Conservation (phyloP, 2,797 vertebrate species). For the Bradypus variegatus region DNA sequence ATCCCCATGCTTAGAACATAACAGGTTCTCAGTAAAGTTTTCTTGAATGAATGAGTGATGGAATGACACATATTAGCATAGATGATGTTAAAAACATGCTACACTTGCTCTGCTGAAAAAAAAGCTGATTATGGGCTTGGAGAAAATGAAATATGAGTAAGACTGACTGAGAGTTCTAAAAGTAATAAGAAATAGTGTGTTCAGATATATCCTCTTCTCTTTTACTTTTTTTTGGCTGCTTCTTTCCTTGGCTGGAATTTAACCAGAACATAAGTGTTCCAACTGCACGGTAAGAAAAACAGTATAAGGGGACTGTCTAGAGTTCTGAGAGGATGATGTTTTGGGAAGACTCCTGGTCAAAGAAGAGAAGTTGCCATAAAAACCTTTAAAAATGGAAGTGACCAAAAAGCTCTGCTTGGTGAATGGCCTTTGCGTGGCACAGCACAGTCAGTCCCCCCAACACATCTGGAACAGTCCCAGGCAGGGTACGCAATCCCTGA, state of each 20-base stretch:
- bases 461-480: constrained; percentile 1
- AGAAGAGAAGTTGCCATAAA: background rate
- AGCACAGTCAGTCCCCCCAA: background rate
- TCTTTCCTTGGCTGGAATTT: background rate
- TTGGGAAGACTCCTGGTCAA: background rate
- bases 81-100: background rate
- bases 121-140: background rate
- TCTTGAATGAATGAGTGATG: background rate
- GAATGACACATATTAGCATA: background rate
- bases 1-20: background rate
- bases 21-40: background rate
- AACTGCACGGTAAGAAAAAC: background rate
- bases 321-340: background rate
- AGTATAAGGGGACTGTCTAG: background rate
- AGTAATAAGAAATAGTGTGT: background rate
- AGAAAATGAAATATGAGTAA: background rate
- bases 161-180: background rate
- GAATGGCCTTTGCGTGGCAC: background rate
- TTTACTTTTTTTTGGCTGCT: background rate
- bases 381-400: background rate
- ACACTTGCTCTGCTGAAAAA: background rate
- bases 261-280: background rate
- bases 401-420: background rate
- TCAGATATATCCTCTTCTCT: background rate
- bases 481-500: background rate